Evolutionary conservation across 1,140 invertebrate species (phyloP).

Genomic region (Maniola jurtina): DNA sequence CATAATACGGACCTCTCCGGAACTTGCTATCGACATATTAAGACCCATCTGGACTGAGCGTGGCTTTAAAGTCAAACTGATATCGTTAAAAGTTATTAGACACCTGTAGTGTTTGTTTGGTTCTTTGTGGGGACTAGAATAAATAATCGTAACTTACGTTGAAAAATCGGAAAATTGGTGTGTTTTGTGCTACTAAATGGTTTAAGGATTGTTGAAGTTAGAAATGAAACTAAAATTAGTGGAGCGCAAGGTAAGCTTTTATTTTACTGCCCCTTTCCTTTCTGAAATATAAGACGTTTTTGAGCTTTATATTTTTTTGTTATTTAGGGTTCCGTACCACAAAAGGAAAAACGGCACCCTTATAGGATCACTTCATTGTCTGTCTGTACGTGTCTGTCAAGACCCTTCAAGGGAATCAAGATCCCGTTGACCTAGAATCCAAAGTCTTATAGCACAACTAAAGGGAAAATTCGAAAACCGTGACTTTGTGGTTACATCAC

Average conservation of each 20-base stretch:
- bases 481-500: no score
- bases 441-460: no score
- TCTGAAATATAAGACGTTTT: no score
- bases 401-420: no score
- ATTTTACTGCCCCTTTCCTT: not conserved
- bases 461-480: no score
- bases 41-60: not conserved
- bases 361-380: no score
- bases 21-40: slow-evolving; percentile 19
- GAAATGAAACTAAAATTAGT: slow-evolving; percentile 1
- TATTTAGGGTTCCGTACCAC: not conserved
- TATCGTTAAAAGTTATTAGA: not conserved
- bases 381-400: no score
- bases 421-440: no score
- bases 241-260: not conserved
- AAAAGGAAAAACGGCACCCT: no score
- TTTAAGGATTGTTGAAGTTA: not conserved
- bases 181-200: not conserved
- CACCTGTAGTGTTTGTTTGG: slow-evolving; percentile 6
- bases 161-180: not conserved
- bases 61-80: not conserved
- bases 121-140: not conserved
- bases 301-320: not conserved
- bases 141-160: not conserved
- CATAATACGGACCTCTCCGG: slow-evolving; percentile 14